Conservation (phyloP, 2,888 invertebrate species). For the Andrena dorsata region DNA sequence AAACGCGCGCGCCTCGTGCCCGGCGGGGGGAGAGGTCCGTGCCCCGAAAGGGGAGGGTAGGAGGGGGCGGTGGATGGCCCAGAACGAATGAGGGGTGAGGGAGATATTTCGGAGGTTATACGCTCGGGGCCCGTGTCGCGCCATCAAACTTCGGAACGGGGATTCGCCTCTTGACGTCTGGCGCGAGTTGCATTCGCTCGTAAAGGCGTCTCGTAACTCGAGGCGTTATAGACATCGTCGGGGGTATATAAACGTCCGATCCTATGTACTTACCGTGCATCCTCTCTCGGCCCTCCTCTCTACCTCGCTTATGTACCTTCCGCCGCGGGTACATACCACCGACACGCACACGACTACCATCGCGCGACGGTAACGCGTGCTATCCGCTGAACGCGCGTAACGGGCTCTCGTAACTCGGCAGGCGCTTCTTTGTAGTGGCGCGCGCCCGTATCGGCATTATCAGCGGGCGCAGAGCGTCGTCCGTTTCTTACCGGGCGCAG, state of each 20-base stretch:
- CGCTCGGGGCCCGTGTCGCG: constrained; percentile 70
- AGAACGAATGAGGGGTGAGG: constrained; percentile 44
- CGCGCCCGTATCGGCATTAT: constrained; percentile 62
- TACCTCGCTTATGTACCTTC: constrained; percentile 38
- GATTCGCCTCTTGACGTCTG: constrained; percentile 78
- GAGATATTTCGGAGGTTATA: constrained; percentile 77
- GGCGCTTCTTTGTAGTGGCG: constrained; percentile 66
- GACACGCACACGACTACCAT: constrained; percentile 18
- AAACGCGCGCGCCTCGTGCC: background rate
- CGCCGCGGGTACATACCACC: constrained; percentile 17
- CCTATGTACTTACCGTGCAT: constrained; percentile 83
- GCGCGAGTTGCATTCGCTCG: constrained; percentile 83
- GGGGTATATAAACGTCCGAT: constrained; percentile 85
- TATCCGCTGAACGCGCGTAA: constrained; percentile 58
- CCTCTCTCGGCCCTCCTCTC: constrained; percentile 18
- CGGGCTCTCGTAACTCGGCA: constrained; percentile 61
- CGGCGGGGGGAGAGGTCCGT: background rate
- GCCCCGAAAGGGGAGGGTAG: background rate
- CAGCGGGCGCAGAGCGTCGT: constrained; percentile 60
- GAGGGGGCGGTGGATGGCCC: constrained; percentile 8
- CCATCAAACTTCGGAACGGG: constrained; percentile 75
- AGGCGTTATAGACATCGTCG: constrained; percentile 84
- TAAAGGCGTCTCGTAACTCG: constrained; percentile 85
- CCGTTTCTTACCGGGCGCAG: constrained; percentile 47
- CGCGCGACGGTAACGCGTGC: constrained; percentile 29